Evolutionary conservation across 2,797 vertebrate species (phyloP), one percentile per base, ranked within the genome.

Genomic region (Xiphorhynchus erythropygius): DNA sequence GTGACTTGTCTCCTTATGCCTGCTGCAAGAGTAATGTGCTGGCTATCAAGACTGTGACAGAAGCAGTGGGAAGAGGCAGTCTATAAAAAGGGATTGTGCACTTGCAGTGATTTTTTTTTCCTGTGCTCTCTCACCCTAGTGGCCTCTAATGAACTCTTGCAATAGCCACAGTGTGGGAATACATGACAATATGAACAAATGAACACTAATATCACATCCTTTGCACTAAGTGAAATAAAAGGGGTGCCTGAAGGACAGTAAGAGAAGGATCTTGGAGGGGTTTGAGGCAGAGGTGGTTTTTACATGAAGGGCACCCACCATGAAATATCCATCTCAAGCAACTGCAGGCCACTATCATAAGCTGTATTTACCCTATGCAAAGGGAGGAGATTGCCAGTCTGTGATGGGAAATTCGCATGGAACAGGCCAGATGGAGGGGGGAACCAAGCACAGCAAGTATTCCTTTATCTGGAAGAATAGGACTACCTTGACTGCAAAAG

Each of bases 401-500:
- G 93, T 89, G 77, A 85, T 87, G 59, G 81, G 84, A 95, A 97
- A 87, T 82, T 97, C 95, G 52, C 69, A 68, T 6, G 52, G 76
- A 76, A 76, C 65, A 32, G 88, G 82, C 68, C 46, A 79, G 82
- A 80, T 53, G 50, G 70, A 94, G 67, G 59, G 73, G 28, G 27
- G 64, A 90, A 92, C 55, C 42, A 87, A 90, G 89, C 89, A 83
- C 63, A 89, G 79, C 49, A 91, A 93, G 41, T 75, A 50, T 93
- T 90, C 52, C 89, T 96, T 91, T 35, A 17, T 50, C n/a, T 3
- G 12, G 28, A 42, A 57, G 24, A 57, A 62, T 53, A 46, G 65
- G 76, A 93, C 81, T 89, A 19, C 17, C 62, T 86, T 77, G 89
- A 83, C 50, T 73, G 63, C 65, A 84, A 46, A 47, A 95, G 47